Evolutionary conservation across 2,888 invertebrate species (phyloP).

Genomic region (Drosophila fulvimacula): DNA sequence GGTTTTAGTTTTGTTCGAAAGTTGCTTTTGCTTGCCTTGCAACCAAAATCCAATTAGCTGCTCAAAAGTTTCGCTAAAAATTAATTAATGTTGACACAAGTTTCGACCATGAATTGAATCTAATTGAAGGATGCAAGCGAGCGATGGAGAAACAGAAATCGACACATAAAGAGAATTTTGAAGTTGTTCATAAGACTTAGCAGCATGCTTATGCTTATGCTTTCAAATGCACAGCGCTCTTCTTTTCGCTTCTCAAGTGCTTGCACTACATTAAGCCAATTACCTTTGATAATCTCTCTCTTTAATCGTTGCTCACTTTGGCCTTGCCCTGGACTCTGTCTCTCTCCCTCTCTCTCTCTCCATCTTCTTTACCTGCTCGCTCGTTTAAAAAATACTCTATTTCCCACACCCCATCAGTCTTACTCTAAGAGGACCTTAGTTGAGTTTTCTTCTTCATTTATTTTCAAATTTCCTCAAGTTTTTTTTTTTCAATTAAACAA

Average conservation of each 20-base stretch:
- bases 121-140: conserved; percentile 24
- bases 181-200: neutral
- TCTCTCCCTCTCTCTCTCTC: too few relatives aligned
- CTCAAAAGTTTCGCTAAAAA: conserved; percentile 74
- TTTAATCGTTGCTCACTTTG: neutral
- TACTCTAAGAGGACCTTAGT: neutral
- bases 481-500: conserved; percentile 36
- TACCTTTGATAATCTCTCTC: neutral
- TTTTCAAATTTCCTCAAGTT: neutral
- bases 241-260: neutral
- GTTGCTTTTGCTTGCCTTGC: conserved; percentile 51
- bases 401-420: neutral
- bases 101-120: conserved; percentile 57
- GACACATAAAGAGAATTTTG: neutral
- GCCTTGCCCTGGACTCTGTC: neutral
- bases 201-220: too few relatives aligned
- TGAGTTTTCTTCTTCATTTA: neutral
- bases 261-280: neutral
- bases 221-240: neutral
- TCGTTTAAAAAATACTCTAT: neutral
- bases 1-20: conserved; percentile 34
- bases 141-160: neutral
- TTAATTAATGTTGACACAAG: conserved; percentile 79
- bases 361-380: too few relatives aligned
- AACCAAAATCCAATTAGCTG: conserved; percentile 80